These are phyloP conservation scores for Danio rerio DNA, from an alignment of 2,113 vertebrate genomes.

Conservation along the genomic window DNA sequence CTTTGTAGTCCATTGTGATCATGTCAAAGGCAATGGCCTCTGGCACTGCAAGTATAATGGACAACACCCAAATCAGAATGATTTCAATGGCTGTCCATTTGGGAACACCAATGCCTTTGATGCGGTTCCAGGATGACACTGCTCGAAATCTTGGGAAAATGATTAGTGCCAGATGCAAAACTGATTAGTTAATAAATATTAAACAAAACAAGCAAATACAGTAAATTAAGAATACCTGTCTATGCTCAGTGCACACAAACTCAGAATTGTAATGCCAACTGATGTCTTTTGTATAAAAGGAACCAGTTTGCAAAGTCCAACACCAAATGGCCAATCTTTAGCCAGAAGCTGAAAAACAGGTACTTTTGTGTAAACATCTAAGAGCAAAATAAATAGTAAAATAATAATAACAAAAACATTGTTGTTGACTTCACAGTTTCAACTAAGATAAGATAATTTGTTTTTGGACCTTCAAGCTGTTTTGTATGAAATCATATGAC, in stretches of 20 bases:
- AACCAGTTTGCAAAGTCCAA: constrained; percentile 91
- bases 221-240: constrained; percentile 83
- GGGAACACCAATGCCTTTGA: constrained; percentile 92
- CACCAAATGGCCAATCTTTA: constrained; percentile 94
- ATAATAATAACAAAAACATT: too few relatives aligned
- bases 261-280: constrained; percentile 95
- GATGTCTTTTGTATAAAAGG: constrained; percentile 98
- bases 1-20: constrained; percentile 87
- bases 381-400: neutral
- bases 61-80: constrained; percentile 91
- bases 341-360: constrained; percentile 83
- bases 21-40: constrained; percentile 93
- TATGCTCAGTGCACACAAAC: constrained; percentile 95
- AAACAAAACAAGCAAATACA: neutral
- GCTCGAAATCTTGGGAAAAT: constrained; percentile 85
- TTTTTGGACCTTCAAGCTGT: too few relatives aligned
- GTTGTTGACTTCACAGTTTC: too few relatives aligned
- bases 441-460: too few relatives aligned
- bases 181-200: neutral
- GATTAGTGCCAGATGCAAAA: neutral
- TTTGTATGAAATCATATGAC: too few relatives aligned
- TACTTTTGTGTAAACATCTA: neutral
- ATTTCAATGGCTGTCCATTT: constrained; percentile 95
- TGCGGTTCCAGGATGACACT: constrained; percentile 93
- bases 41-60: constrained; percentile 88